Base-by-base conservation (phyloP, 2,888 invertebrate species). In the Drosophila macrospina region DNA sequence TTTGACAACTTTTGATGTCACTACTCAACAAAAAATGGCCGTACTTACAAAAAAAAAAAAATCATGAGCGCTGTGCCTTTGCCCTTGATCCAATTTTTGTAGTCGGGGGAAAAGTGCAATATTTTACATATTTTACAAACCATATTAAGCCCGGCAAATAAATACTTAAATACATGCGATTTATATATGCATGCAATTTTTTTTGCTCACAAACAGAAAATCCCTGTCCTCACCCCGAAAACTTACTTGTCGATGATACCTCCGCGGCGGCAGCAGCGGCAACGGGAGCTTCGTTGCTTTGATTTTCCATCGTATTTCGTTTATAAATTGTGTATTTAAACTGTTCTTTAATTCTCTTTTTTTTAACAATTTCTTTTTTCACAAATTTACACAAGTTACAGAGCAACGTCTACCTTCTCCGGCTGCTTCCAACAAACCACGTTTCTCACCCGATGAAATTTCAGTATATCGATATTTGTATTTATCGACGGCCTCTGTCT, bases 171-270 rank as follows among this genome's bases (percentile, higher is more conserved):
- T 69, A 69, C 59, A 66, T 41, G 55, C 41, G 57, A 30, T 47
- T 55, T 54, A 59, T 54, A 7, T 34, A 28, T 55, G 42, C 50
- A 73, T 62, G 55, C 45, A 20, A 73, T 68, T 63, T 48, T 54
- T 55, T 59, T 66, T 52, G 57, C 68, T 54, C 62, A 44, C 71
- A 63, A 69, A 67, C 60, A 57, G 68, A 69, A 75, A 78, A 68
- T 65, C 69, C 54, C 56, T 52, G n/a, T 32, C 57, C 50, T 52
- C 60, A 37, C 44, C 51, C 47, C 54, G 44, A 76, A 59, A 57
- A 91, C 91, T 91, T 91, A 91, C 91, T 91, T 85, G 92, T 91
- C 78, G 91, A 91, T 61, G 91, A 90, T 80, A 91, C 91, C 90
- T 91, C 91, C 81, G 90, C 79, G 78, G 91, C 79, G 78, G 91